phyloP scores from a whole-genome alignment of 2,888 invertebrate genomes.

The Reticulitermes lucifugus region DNA sequence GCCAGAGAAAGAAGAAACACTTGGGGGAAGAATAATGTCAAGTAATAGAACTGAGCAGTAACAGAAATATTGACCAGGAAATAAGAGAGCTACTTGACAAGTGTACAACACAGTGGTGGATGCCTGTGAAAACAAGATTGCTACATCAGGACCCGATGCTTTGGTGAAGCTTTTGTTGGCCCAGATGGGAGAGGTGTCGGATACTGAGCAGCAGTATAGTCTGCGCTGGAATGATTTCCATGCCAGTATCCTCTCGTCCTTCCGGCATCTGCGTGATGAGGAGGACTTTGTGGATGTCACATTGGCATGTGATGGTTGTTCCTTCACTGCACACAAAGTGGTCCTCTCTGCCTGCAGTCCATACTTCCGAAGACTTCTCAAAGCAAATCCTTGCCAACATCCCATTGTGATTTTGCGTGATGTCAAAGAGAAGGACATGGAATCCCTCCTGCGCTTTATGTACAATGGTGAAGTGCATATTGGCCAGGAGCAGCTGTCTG shows the following conservation, averaged over 20 bases:
- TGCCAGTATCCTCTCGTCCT: constrained; percentile 89
- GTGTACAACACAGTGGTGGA: not conserved
- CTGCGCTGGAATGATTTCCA: constrained; percentile 96
- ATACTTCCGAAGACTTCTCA: constrained; percentile 87
- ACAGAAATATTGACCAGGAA: constrained; percentile 9
- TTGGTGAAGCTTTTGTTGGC: constrained; percentile 45
- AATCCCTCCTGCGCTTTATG: constrained; percentile 90
- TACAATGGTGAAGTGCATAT: constrained; percentile 93
- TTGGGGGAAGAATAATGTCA: constrained; percentile 43
- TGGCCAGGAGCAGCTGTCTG: constrained; percentile 86
- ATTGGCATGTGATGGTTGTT: constrained; percentile 89
- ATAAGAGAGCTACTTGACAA: constrained; percentile 4
- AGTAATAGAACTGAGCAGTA: constrained; percentile 19
- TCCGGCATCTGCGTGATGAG: constrained; percentile 88
- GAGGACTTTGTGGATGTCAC: constrained; percentile 96
- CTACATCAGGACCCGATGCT: constrained; percentile 44
- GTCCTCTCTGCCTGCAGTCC: constrained; percentile 95
- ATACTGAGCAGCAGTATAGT: constrained; percentile 87
- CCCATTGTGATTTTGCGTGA: constrained; percentile 90
- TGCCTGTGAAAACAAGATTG: not conserved
- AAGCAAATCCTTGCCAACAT: constrained; percentile 91
- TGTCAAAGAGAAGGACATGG: constrained; percentile 87
- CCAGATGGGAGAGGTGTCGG: constrained; percentile 53
- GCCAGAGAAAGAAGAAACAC: constrained; percentile 20
- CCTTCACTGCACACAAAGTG: constrained; percentile 90